Percentiles rank a stretch among this genome's conserved stretches.
phyloP scores from a whole-genome alignment of 1,140 invertebrate genomes.

The Drosophila orena region DNA sequence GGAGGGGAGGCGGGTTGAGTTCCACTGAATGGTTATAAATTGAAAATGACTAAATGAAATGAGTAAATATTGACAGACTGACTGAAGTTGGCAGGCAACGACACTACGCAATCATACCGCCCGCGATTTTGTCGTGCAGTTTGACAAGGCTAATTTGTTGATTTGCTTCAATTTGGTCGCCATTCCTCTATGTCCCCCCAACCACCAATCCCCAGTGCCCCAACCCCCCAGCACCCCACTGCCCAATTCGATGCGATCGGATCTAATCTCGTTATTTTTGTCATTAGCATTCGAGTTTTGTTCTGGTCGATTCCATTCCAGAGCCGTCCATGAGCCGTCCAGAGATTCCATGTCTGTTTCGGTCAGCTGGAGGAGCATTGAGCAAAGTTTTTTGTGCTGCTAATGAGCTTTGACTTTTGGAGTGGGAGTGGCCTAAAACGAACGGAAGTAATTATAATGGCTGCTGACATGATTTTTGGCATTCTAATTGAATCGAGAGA shows the following conservation, averaged over 20 bases:
- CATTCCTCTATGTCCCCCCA: background rate
- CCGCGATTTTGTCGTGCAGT: conserved; percentile 8
- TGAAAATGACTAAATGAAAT: conserved; percentile 82
- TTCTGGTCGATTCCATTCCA: background rate
- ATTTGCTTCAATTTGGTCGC: conserved; percentile 74
- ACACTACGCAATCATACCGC: conserved; percentile 3
- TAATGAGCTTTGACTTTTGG: conserved; percentile 65
- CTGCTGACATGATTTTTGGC: conserved; percentile 75
- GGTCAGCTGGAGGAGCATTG: conserved; percentile 46
- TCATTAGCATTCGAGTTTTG: conserved; percentile 56
- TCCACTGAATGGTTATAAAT: conserved; percentile 82
- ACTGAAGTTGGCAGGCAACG: conserved; percentile 54
- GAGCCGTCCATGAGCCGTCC: background rate
- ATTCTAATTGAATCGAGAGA: conserved; percentile 71
- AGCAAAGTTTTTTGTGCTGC: conserved; percentile 61
- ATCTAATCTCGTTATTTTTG: conserved; percentile 44
- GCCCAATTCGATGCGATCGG: too few species aligned
- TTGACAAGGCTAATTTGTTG: conserved; percentile 81
- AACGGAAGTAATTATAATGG: conserved; percentile 77
- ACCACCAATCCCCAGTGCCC: too few species aligned
- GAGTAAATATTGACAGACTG: conserved; percentile 82
- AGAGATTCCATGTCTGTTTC: conserved; percentile 19
- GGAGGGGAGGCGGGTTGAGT: conserved; percentile 28
- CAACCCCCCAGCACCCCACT: too few species aligned
- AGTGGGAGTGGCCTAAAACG: background rate